Conservation (phyloP, 2,113 vertebrate genomes). For the Sebastes fasciatus region DNA sequence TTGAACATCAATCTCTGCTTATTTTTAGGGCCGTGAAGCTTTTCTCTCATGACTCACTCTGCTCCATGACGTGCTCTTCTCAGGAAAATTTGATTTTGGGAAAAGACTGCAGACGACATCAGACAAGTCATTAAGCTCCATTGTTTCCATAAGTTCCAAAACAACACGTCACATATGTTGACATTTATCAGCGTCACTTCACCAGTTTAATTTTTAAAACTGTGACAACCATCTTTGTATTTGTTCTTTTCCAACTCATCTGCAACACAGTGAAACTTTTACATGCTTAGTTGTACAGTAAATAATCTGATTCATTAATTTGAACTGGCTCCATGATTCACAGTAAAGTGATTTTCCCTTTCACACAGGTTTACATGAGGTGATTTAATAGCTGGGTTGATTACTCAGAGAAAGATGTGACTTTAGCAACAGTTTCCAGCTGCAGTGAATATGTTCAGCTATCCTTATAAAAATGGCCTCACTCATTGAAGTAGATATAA, state of each 20-base stretch:
- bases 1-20: conserved; percentile 58
- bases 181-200: conserved; percentile 30
- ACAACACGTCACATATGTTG: conserved; percentile 44
- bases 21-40: conserved; percentile 28
- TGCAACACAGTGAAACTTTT: neutral
- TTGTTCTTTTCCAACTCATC: neutral
- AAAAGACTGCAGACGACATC: conserved; percentile 45
- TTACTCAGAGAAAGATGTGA: conserved; percentile 14
- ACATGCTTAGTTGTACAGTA: neutral
- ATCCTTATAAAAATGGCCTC: neutral
- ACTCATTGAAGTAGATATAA: neutral
- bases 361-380: conserved; percentile 14
- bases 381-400: conserved; percentile 10
- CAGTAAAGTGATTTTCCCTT: conserved; percentile 6
- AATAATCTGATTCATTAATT: neutral
- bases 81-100: conserved; percentile 67
- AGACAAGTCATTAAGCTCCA: conserved; percentile 55
- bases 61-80: conserved; percentile 46
- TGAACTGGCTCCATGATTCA: conserved; percentile 6
- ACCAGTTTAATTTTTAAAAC: conserved; percentile 10
- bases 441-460: neutral
- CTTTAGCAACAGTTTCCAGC: conserved; percentile 8
- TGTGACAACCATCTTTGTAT: neutral
- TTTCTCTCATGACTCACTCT: conserved; percentile 59
- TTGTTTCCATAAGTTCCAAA: conserved; percentile 58